Percentiles rank a stretch among this genome's conserved stretches.
phyloP scores from a whole-genome alignment of 2,113 vertebrate species.

The Sterrhoptilus dennistouni region DNA sequence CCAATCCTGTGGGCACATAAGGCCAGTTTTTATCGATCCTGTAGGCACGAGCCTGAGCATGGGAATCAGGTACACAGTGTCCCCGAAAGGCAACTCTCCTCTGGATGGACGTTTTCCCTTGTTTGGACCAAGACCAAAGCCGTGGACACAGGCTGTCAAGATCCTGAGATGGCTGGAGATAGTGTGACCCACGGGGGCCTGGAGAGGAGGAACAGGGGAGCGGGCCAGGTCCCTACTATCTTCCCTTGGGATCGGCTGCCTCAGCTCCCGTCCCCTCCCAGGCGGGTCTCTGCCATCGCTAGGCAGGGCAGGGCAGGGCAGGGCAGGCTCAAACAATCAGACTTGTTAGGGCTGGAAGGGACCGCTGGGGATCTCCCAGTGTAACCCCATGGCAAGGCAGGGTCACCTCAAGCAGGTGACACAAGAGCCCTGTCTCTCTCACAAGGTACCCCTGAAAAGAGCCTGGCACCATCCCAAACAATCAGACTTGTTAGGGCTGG shows the following conservation, averaged over 20 bases:
- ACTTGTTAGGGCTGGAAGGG: background rate
- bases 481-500: background rate
- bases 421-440: background rate
- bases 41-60: rapidly evolving
- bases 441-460: too few species aligned
- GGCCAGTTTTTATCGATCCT: background rate
- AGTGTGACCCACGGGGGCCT: rapidly evolving
- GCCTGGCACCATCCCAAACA: background rate
- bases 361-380: background rate
- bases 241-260: rapidly evolving
- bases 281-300: background rate
- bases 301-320: background rate
- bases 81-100: background rate
- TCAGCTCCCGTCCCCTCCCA: rapidly evolving
- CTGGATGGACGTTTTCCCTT: background rate
- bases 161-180: background rate
- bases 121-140: background rate
- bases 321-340: background rate
- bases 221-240: background rate
- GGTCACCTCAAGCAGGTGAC: background rate
- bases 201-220: background rate
- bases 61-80: rapidly evolving
- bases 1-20: rapidly evolving
- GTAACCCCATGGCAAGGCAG: background rate
- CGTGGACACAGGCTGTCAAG: rapidly evolving